Evolutionary conservation across 1,140 invertebrate species (phyloP).

Genomic region (Pinna nobilis): DNA sequence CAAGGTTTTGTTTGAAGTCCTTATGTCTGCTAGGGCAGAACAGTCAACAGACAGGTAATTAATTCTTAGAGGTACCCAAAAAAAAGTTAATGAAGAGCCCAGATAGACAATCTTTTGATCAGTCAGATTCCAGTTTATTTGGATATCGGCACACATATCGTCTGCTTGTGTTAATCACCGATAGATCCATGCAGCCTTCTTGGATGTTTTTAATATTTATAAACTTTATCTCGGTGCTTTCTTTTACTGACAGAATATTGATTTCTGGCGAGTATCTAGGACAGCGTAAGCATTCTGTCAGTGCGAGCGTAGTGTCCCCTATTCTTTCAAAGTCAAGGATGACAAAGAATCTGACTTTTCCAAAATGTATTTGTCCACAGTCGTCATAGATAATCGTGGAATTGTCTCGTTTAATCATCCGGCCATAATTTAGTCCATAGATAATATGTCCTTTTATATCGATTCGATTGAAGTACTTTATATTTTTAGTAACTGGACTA

Average conservation of each 20-base stretch:
- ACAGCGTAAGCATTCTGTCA: background rate
- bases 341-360: background rate
- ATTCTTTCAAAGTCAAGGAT: background rate
- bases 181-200: slow-evolving; percentile 19
- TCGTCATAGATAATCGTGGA: slow-evolving; percentile 9
- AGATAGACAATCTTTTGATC: no score
- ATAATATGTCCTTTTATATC: slow-evolving; percentile 8
- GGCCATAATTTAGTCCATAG: slow-evolving; percentile 26
- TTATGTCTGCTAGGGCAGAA: no score
- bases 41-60: no score
- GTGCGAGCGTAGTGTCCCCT: background rate
- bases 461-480: slow-evolving; percentile 15
- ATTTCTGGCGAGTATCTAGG: background rate
- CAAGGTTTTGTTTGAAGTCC: no score
- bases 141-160: slow-evolving; percentile 31
- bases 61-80: no score
- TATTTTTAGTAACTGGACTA: slow-evolving; percentile 1
- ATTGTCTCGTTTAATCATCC: slow-evolving; percentile 36
- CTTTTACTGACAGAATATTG: slow-evolving; percentile 10
- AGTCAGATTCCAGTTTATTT: slow-evolving; percentile 41
- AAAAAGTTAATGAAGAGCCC: no score
- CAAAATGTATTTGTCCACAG: background rate
- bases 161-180: background rate
- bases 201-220: slow-evolving; percentile 7
- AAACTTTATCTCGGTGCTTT: background rate